Base-by-base conservation (phyloP, 1,140 invertebrate species). In the Trichonephila clavata region DNA sequence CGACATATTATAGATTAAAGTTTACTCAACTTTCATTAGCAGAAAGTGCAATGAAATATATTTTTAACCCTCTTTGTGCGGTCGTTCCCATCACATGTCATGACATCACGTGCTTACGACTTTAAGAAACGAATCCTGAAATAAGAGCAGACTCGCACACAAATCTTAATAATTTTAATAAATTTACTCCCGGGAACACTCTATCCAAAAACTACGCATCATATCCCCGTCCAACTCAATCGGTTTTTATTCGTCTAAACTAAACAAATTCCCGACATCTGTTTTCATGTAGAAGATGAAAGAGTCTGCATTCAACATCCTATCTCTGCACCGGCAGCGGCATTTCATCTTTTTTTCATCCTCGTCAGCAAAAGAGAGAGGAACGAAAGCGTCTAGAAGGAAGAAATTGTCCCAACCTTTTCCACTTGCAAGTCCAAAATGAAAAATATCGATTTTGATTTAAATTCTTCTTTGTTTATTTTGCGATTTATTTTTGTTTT, bases 391-490 rank as follows among this genome's bases (percentile, higher is more conserved):
- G 61, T 20, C 18, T 63, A 18, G 71, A 39, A 77, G 27, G 71
- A 27, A 84, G 83, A 84, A 84, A 84, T 84, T 84, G 83, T 84
- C 65, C 63, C 65, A 24, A 27, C 63, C 32, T 77, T 71, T 89
- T 89, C 87, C 65, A 77, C 87, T 90, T 81, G 21, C 68, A 81
- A 90, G 71, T 90, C 59, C 89, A 90, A 90, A 90, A 90, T 90
- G 89, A 90, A 90, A 90, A 90, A 81, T 90, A 90, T 90, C 71
- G 89, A 90, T 90, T 90, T 90, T 90, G 81, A 81, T 81, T 90
- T 90, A 80, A n/a, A 63, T 90, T 81, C 71, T 68, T 21, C 43
- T 90, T 90, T 90, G 68, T 90, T 90, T 90, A 90, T 80, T 90
- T 81, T 81, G 13, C 20, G 68, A 87, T 63, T 87, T 57, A 63